phyloP scores from a whole-genome alignment of 2,888 invertebrate species.

The Mimachlamys varia region DNA sequence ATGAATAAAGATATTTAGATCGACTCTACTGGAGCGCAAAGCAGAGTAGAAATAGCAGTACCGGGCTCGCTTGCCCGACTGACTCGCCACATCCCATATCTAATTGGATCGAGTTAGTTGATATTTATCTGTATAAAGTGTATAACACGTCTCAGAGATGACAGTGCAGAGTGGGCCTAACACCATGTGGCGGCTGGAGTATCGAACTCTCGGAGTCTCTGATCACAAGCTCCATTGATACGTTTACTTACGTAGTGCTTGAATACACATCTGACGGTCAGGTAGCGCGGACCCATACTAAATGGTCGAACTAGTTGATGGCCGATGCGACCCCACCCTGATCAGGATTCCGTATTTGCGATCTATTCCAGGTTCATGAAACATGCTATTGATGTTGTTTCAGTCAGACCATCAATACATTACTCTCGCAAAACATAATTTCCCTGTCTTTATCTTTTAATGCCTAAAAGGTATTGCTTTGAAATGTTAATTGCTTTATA shows the following conservation, averaged over 20 bases:
- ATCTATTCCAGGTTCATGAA: neutral
- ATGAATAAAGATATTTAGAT: conserved; percentile 18
- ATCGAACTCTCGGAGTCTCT: neutral
- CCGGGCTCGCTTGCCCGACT: neutral
- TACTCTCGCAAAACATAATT: neutral
- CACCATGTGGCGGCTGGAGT: neutral
- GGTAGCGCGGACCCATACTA: neutral
- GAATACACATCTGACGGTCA: neutral
- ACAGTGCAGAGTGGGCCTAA: neutral
- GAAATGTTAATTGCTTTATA: neutral
- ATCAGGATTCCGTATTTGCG: neutral
- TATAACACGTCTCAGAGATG: neutral
- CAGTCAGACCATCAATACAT: neutral
- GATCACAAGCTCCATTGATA: neutral
- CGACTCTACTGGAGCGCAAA: conserved; percentile 29
- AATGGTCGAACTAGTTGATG: neutral
- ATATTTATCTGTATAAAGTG: conserved; percentile 31
- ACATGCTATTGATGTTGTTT: neutral
- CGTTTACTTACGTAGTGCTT: neutral
- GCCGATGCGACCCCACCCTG: neutral
- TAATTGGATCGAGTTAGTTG: conserved; percentile 19
- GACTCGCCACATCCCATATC: conserved; percentile 20
- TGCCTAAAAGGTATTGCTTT: neutral
- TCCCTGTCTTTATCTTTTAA: conserved; percentile 29
- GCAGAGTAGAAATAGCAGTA: conserved; percentile 22